phyloP scores from a whole-genome alignment of 1,140 invertebrate genomes.

The Araneus ventricosus region DNA sequence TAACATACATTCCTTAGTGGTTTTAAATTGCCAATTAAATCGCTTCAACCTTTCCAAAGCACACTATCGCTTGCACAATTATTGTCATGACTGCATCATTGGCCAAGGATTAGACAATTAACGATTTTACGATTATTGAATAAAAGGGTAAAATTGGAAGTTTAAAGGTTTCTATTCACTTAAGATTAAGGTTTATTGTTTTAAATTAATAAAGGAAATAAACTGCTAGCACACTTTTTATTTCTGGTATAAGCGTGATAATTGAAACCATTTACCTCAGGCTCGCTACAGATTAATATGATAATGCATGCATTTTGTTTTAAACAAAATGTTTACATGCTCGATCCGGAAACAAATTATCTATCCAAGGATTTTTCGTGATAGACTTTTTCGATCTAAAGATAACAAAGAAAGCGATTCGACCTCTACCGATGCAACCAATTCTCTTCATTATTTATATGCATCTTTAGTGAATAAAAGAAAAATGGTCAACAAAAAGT shows the following conservation, averaged over 20 bases:
- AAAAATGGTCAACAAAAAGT: background rate
- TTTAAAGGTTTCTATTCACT: background rate
- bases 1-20: too few relatives aligned
- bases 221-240: background rate
- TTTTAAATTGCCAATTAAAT: background rate
- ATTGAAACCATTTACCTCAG: background rate
- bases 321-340: background rate
- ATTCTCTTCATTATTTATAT: too few relatives aligned
- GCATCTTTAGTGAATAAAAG: background rate
- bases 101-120: background rate
- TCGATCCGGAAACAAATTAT: background rate
- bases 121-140: background rate
- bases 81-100: background rate
- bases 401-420: slow-evolving; percentile 23
- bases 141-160: background rate
- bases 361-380: background rate
- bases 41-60: background rate
- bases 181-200: background rate
- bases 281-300: slow-evolving; percentile 1
- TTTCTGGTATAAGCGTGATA: background rate
- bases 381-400: background rate
- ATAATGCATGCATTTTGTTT: background rate
- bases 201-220: background rate
- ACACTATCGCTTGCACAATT: background rate
- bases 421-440: background rate